Base-by-base conservation (phyloP, 2,113 vertebrate species). In the Oncorhynchus clarkii region DNA sequence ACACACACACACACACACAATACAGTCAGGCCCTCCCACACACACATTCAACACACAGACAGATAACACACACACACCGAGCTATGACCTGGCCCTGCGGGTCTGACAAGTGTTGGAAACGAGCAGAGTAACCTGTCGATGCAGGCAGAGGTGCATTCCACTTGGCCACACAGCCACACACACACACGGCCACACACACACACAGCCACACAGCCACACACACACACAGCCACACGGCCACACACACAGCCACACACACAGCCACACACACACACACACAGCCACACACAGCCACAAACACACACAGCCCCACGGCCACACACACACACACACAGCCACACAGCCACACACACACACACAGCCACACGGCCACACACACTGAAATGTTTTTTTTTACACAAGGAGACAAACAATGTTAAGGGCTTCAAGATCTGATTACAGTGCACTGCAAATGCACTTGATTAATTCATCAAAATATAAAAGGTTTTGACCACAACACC, bases 81-180 rank as follows among this genome's bases (percentile, higher is more conserved):
- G 83, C 70, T 80, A 6, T 79, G 72, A 85, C 78, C 85, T 57
- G 79, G 88, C 84, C 86, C 89, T 79, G 87, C 88, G 49, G 88
- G 87, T 88, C 80, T 87, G 80, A 88, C 88, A 82, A 73, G 85
- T 85, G 85, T n/a, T 80, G 74, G 73, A 87, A 76, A 80, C 64
- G 80, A 84, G 82, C 79, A 45, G 80, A 67, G 78, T 77, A 77
- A 90, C 89, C 88, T 91, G 90, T 90, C 68, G 78, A 85, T 86
- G 87, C 90, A 92, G 78, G 90, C 82, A 86, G 60, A 81, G 84
- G 85, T 82, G 74, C 80, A 92, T 92, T 91, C 91, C 90, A 76
- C 45, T 24, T 73, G 60, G 54, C 13, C 69, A 51, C 69, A 65
- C 26, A 71, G 14, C n/a, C 39, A 20, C 82, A 54, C 82, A 67